Percentiles rank a stretch among this genome's conserved stretches.
phyloP scores from a whole-genome alignment of 2,888 invertebrate species.

The Eupithecia inturbata region DNA sequence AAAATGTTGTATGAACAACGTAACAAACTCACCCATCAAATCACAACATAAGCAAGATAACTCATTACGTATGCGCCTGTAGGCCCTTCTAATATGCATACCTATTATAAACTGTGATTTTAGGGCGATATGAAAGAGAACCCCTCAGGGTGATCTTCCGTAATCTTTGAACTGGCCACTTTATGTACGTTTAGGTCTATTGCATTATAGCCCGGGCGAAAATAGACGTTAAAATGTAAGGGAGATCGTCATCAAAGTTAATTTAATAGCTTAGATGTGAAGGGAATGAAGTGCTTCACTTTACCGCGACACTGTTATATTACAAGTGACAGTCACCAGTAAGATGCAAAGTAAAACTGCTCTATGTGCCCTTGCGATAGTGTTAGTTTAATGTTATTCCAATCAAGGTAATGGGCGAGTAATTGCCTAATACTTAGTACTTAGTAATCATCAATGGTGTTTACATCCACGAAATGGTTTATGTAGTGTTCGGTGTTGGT shows the following conservation, averaged over 20 bases:
- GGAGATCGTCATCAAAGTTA: conserved; percentile 14
- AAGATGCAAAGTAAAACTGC: neutral
- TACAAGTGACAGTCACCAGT: neutral
- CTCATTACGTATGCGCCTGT: conserved; percentile 52
- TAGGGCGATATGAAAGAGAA: conserved; percentile 71
- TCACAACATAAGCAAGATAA: conserved; percentile 36
- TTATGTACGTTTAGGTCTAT: conserved; percentile 40
- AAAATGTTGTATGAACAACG: neutral
- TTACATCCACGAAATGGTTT: too few relatives aligned
- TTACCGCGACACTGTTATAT: neutral
- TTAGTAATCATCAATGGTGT: too few relatives aligned
- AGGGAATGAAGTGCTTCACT: neutral
- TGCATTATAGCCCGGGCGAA: conserved; percentile 42
- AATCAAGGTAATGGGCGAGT: too few relatives aligned
- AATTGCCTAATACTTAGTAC: too few relatives aligned
- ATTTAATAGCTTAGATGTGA: conserved; percentile 8
- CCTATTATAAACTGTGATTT: conserved; percentile 67
- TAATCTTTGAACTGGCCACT: conserved; percentile 52
- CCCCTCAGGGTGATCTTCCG: conserved; percentile 61
- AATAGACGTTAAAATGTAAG: conserved; percentile 35
- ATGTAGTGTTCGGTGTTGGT: too few relatives aligned
- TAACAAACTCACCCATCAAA: neutral
- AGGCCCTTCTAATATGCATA: conserved; percentile 61
- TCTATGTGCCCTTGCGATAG: neutral
- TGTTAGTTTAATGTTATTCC: too few relatives aligned